Evolutionary conservation across 2,888 invertebrate genomes (phyloP).

Genomic region (Malachius bipustulatus): DNA sequence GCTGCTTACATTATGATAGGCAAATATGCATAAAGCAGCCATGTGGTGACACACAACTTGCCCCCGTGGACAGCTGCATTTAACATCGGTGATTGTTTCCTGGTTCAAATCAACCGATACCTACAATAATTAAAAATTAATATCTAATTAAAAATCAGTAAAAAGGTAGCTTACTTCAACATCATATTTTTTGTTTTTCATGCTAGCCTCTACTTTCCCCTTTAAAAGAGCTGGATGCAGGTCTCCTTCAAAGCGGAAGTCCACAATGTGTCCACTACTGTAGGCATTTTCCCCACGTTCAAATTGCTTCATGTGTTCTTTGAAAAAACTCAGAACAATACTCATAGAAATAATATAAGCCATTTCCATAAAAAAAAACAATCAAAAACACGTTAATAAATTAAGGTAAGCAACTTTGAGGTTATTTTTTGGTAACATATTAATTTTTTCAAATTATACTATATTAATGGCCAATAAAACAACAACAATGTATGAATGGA

Average conservation of each 20-base stretch:
- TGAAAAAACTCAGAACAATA: constrained; percentile 1
- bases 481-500: neutral
- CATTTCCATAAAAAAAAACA: neutral
- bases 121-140: neutral
- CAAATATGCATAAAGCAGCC: constrained; percentile 8
- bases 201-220: constrained; percentile 6
- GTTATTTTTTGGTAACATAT: neutral
- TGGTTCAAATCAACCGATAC: neutral
- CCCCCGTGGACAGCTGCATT: constrained; percentile 10
- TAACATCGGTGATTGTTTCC: constrained; percentile 6
- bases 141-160: too few species aligned
- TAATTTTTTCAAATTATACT: neutral
- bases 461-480: neutral
- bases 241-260: constrained; percentile 2
- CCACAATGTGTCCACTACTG: constrained; percentile 2
- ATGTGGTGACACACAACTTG: constrained; percentile 12
- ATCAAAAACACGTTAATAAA: neutral
- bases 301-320: constrained; percentile 5
- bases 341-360: constrained; percentile 3
- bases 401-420: neutral
- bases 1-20: constrained; percentile 3
- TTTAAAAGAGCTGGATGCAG: neutral
- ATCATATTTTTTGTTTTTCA: constrained; percentile 6
- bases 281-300: constrained; percentile 7
- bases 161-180: constrained; percentile 5